Percentiles rank a stretch among this genome's conserved stretches.
phyloP scores from a whole-genome alignment of 2,113 vertebrate species.

The Otus sunia region DNA sequence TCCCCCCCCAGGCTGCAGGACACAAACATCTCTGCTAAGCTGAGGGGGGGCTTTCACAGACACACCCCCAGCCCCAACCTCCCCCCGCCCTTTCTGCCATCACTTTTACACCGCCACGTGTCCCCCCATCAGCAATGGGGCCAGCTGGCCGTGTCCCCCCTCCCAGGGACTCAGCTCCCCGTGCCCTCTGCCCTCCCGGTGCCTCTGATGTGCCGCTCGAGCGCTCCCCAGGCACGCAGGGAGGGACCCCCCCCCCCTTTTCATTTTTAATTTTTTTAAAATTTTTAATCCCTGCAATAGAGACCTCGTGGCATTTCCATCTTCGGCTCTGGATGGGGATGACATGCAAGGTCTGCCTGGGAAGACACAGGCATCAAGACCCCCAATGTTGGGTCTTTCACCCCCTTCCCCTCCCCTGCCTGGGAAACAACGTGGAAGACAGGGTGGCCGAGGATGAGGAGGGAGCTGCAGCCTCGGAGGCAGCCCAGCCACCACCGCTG shows the following conservation, averaged over 20 bases:
- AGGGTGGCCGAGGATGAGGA: neutral
- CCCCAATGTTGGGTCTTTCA: neutral
- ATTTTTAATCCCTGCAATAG: neutral
- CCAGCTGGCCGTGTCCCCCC: neutral
- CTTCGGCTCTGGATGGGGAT: neutral
- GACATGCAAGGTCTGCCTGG: accelerated
- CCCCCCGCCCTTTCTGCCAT: neutral
- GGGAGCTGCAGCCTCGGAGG: neutral
- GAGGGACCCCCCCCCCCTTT: accelerated
- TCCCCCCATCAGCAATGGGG: neutral
- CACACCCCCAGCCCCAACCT: neutral
- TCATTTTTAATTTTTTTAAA: neutral
- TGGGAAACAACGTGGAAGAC: neutral
- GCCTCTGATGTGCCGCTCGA: neutral
- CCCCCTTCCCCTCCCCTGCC: neutral
- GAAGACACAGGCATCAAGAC: neutral
- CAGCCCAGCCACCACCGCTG: neutral
- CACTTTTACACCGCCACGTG: accelerated
- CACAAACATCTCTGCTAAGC: neutral
- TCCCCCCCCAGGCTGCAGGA: neutral
- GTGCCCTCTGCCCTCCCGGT: neutral
- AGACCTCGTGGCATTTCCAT: neutral
- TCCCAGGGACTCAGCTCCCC: neutral
- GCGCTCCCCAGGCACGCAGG: accelerated
- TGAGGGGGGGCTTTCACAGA: no score